phyloP scores from a whole-genome alignment of 1,140 invertebrate genomes.

The Lithobius niger region DNA sequence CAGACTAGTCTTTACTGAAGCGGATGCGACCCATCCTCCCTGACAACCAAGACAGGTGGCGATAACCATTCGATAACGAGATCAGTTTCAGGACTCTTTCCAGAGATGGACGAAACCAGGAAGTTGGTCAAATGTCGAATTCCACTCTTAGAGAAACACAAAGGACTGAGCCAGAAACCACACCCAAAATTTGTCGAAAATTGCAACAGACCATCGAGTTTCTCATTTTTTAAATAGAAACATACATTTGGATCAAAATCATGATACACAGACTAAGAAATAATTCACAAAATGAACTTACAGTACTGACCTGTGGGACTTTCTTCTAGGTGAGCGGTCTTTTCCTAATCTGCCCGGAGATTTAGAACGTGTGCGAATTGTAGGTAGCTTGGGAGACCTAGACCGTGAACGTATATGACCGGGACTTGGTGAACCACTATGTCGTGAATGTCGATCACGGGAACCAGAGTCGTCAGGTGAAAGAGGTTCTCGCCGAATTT shows the following conservation, averaged over 20 bases:
- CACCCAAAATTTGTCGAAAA: no score
- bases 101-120: no score
- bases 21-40: no score
- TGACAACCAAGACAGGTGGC: no score
- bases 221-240: no score
- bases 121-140: no score
- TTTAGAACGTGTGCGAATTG: conserved; percentile 15
- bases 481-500: neutral
- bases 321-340: neutral
- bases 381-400: conserved; percentile 10
- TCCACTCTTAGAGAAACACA: neutral
- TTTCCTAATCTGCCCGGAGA: conserved; percentile 14
- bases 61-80: no score
- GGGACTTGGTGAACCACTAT: neutral
- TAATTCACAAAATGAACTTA: neutral
- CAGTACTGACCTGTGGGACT: conserved; percentile 1
- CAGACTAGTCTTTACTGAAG: no score
- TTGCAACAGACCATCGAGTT: no score
- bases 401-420: neutral
- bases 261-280: neutral
- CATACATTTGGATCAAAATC: neutral
- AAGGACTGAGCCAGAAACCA: neutral
- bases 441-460: conserved; percentile 13
- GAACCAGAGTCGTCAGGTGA: conserved; percentile 12
- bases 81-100: no score